Conservation (phyloP, 2,113 vertebrate genomes). For the Zosterops pallidus region DNA sequence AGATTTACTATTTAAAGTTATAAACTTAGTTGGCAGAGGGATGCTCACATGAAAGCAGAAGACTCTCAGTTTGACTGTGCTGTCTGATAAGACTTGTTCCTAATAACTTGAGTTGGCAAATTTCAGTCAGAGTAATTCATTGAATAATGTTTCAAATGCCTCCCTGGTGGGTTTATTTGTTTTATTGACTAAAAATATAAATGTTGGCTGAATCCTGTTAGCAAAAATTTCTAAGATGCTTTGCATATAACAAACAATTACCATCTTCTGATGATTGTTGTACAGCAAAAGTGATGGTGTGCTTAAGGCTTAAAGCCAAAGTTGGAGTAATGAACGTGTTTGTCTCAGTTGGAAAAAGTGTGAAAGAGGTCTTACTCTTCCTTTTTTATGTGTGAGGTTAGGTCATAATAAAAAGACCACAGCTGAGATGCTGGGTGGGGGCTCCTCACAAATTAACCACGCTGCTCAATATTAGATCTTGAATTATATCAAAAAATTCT, state of each 20-base stretch:
- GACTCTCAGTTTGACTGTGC: not conserved
- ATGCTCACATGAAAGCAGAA: not conserved
- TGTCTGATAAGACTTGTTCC: not conserved
- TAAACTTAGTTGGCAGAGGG: not conserved
- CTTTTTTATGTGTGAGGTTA: not conserved
- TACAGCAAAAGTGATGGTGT: not conserved
- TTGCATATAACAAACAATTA: not conserved
- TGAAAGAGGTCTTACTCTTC: not conserved
- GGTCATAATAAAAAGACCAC: not conserved
- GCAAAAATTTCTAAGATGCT: not conserved
- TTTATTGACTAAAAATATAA: not conserved
- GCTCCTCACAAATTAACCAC: fast-evolving
- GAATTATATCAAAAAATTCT: not conserved
- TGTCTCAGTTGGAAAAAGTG: not conserved
- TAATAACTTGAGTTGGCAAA: not conserved
- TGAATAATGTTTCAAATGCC: not conserved
- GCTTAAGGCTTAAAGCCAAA: not conserved
- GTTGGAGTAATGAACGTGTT: not conserved
- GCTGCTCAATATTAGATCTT: not conserved
- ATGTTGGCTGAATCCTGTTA: not conserved
- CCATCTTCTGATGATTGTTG: not conserved
- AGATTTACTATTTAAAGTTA: not conserved
- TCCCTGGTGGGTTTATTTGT: not conserved
- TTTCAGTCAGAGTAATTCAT: not conserved
- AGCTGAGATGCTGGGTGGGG: not conserved